A percentile compares a stretch with the other conserved stretches of the same genome.
Evolutionary conservation across 2,113 vertebrate species (phyloP).

Genomic region (Willisornis vidua): DNA sequence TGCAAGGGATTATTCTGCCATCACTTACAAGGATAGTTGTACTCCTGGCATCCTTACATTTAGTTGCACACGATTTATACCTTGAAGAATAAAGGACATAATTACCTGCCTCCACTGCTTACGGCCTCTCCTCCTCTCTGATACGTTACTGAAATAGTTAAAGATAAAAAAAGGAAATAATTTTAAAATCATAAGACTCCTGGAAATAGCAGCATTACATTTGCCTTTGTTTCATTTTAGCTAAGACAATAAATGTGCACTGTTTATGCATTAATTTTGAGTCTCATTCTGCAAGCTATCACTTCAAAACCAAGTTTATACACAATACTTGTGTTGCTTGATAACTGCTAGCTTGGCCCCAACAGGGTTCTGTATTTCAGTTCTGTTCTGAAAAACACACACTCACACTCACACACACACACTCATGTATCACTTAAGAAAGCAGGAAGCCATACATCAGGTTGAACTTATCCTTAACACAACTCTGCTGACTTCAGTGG

Average conservation of each 20-base stretch:
- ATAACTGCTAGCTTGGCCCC: neutral
- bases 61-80: neutral
- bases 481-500: conserved; percentile 41
- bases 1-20: neutral
- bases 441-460: conserved; percentile 43
- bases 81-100: conserved; percentile 49
- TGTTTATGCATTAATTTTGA: neutral
- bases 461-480: conserved; percentile 21
- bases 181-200: conserved; percentile 22
- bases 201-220: neutral
- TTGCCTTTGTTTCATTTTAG: neutral
- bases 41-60: neutral
- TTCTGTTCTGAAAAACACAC: neutral
- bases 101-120: conserved; percentile 97
- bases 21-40: neutral
- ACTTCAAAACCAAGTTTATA: neutral
- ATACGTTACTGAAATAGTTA: conserved; percentile 88
- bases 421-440: neutral
- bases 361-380: neutral
- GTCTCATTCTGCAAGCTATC: neutral
- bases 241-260: neutral
- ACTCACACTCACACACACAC: neutral
- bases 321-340: neutral
- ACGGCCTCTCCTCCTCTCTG: conserved; percentile 97
- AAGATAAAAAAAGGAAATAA: conserved; percentile 35